Base-by-base conservation (phyloP, 2,113 vertebrate genomes). In the Hydrolagus affinis region DNA sequence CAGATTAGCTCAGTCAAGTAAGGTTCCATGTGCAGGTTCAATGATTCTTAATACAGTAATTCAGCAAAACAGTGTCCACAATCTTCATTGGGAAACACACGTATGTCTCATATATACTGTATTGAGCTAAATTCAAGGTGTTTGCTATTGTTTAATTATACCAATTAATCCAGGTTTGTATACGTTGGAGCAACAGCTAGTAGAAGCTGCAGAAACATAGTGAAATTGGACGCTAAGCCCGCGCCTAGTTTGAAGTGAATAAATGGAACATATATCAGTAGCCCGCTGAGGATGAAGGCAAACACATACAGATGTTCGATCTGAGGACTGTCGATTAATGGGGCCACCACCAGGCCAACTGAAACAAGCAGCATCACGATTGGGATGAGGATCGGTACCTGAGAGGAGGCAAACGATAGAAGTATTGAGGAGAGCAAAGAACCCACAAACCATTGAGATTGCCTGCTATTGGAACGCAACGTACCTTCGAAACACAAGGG, bases 371-470 rank as follows among this genome's bases (percentile, higher is more conserved):
- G 85, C 85, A 95, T 90, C 0, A 96, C 73, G 64, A 95, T 86
- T 9, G 96, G 95, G 56, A 97, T 88, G 73, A 94, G 0, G 69
- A 96, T 94, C 10, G 96, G 95, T 44, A 96, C 95, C 96, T 96
- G 89, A 44, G 57, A 85, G 71, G 70, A 86, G 86, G 70, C 89
- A 86, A 21, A 19, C 88, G 85, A 88, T 87, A 0, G 88, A 59
- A 11, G 68, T 66, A 3, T 0, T 1, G 25, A 0, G 10, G 3
- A 4, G 17, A 21, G n/a, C 23, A 28, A 73, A 4, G 9, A 28
- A 28, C 9, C 21, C 25, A 21, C 25, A 23, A 3, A 3, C 23
- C 23, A 17, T 70, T 70, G 14, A 70, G 21, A 9, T 21, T 17
- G 15, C 19, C 19, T 19, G 1, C 23, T 19, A 7, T 70, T n/a